phyloP scores from a whole-genome alignment of 2,113 vertebrate genomes.

The Amphilophus citrinellus region DNA sequence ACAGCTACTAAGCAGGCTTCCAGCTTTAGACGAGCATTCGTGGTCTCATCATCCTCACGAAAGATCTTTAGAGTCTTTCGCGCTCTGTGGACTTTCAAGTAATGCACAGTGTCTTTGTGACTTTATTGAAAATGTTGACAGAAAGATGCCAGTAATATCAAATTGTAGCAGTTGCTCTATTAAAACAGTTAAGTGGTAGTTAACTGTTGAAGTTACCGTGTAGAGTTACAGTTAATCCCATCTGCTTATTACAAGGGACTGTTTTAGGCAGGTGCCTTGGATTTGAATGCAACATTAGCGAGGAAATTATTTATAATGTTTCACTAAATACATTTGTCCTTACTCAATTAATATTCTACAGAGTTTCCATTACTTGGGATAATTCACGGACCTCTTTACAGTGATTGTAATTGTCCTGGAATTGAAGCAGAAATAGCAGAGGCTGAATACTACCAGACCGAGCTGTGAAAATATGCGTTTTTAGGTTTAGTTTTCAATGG shows the following conservation, averaged over 20 bases:
- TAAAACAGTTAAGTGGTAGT: neutral
- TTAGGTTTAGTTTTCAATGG: neutral
- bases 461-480: neutral
- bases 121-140: too few relatives aligned
- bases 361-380: neutral
- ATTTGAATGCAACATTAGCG: too few relatives aligned
- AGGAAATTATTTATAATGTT: neutral
- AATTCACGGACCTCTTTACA: neutral
- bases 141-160: neutral
- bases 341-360: conserved; percentile 3
- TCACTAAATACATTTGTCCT: conserved; percentile 4
- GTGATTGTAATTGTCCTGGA: neutral
- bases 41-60: neutral
- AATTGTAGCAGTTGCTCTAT: neutral
- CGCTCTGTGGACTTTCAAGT: too few relatives aligned
- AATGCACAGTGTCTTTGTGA: too few relatives aligned
- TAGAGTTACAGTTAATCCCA: neutral
- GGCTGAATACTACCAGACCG: neutral
- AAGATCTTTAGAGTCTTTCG: neutral
- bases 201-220: neutral
- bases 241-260: neutral
- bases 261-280: neutral
- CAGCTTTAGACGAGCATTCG: neutral
- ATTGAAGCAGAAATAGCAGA: neutral
- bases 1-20: neutral